phyloP scores from a whole-genome alignment of 2,113 vertebrate species.

The Indicator indicator region DNA sequence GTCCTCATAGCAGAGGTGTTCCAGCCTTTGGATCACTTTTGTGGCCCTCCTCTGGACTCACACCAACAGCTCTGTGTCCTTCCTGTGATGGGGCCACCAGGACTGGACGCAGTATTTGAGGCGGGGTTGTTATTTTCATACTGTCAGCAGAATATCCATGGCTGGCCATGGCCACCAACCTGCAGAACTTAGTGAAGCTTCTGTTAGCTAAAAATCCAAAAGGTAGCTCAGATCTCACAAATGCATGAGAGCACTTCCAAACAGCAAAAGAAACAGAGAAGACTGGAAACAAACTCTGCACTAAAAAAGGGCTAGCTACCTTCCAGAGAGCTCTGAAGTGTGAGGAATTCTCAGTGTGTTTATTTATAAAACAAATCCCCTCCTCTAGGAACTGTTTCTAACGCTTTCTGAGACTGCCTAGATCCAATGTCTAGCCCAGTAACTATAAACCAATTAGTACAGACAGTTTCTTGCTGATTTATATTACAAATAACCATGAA shows the following conservation, averaged over 20 bases:
- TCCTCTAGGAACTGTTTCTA: neutral
- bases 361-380: neutral
- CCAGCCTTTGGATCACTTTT: no score
- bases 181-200: neutral
- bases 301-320: neutral
- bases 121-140: neutral
- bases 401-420: neutral
- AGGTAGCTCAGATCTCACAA: neutral
- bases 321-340: neutral
- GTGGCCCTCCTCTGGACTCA: no score
- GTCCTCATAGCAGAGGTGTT: no score
- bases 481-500: constrained; percentile 16
- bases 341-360: neutral
- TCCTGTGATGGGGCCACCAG: no score
- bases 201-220: neutral
- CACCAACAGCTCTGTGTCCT: no score
- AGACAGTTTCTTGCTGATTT: neutral
- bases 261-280: neutral
- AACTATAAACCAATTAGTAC: neutral
- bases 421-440: neutral
- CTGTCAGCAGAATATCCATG: neutral
- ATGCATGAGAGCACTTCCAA: neutral
- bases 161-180: neutral
- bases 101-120: no score
- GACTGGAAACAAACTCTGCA: neutral